Base-by-base conservation (phyloP, 1,140 invertebrate species). In the Augochlora pura region DNA sequence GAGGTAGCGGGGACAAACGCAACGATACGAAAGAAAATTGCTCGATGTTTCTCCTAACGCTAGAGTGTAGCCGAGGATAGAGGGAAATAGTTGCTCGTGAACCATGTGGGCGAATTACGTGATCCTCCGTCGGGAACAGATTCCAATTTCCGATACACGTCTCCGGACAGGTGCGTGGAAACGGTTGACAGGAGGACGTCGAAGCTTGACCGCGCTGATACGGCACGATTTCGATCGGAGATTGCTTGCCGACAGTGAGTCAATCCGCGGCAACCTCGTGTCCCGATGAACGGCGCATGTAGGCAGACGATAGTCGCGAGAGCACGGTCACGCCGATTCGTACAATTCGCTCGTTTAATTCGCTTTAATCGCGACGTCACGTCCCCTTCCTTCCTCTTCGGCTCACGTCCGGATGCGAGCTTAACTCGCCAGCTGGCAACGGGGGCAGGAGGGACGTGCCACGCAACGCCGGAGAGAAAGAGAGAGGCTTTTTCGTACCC, bases 341-440 rank as follows among this genome's bases (percentile, higher is more conserved):
- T 84, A 72, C 75, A 75, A 77, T 77, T 86, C 79, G 84, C 82
- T 86, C 80, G 81, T 89, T 91, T 90, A 92, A 92, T 92, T 91
- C 85, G 88, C 89, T 88, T 91, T 88, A 91, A 91, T 92, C 91
- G 87, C 92, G 87, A 92, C 91, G 91, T 92, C 91, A 91, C 87
- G 86, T 88, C 90, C 89, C 88, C 91, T 92, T 92, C 91, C 91
- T 92, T 92, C 91, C 91, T 90, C 85, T 91, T 89, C 82, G 86
- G 87, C 87, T 88, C 88, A 89, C 84, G 87, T 90, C 89, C 91
- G 91, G 91, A 92, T 92, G 88, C 86, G 87, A 91, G 91, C 83
- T 91, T 91, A 91, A 92, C 88, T 85, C 39, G 65, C 18, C 60
- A 62, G 38, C n/a, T 46, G 49, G 39, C 32, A 54, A 80, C 64